Evolutionary conservation across 2,888 invertebrate species (phyloP).

Genomic region (Acholoe squamosa): DNA sequence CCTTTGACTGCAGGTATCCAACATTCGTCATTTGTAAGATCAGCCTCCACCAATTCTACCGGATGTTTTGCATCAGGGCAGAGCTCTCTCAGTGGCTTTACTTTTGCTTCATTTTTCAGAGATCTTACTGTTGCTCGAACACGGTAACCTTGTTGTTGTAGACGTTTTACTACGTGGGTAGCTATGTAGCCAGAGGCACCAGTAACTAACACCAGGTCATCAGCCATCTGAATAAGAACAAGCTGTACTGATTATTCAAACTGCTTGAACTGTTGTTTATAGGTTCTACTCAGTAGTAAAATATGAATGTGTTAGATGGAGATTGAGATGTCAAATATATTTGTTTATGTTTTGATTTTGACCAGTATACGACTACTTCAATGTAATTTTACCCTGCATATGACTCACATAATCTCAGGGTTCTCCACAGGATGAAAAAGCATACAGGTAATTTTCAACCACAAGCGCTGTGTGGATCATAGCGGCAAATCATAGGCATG

Average conservation of each 20-base stretch:
- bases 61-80: conserved; percentile 79
- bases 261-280: background rate
- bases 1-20: conserved; percentile 81
- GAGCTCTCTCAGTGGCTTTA: conserved; percentile 79
- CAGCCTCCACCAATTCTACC: conserved; percentile 57
- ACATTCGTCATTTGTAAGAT: conserved; percentile 31
- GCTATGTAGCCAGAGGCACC: conserved; percentile 41
- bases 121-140: conserved; percentile 56
- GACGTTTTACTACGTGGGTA: background rate
- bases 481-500: too few relatives aligned
- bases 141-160: conserved; percentile 65
- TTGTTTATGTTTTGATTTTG: too few relatives aligned
- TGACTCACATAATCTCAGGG: too few relatives aligned
- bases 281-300: too few relatives aligned
- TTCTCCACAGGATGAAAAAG: too few relatives aligned
- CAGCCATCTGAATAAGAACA: conserved; percentile 15
- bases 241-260: background rate
- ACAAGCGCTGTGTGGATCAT: too few relatives aligned
- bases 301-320: too few relatives aligned
- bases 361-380: too few relatives aligned
- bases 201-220: background rate
- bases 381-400: too few relatives aligned
- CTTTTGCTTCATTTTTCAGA: conserved; percentile 68
- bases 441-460: too few relatives aligned
- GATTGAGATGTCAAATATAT: too few relatives aligned